A percentile compares a stretch with the other conserved stretches of the same genome.
Conservation (phyloP, 2,113 vertebrate species). For the Nothocercus julius region DNA sequence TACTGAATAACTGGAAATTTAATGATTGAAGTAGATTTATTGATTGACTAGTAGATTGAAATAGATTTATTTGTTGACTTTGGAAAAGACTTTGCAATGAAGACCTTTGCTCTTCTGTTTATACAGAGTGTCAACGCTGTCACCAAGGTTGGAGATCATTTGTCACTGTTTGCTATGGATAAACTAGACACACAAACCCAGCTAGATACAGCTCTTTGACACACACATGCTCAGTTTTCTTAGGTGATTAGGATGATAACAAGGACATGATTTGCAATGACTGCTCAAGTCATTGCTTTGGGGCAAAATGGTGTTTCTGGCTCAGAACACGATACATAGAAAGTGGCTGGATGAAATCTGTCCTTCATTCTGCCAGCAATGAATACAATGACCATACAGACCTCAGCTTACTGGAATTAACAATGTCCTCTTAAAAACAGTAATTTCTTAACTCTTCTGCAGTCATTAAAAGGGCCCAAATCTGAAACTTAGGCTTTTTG, state of each 20-base stretch:
- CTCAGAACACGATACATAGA: not conserved
- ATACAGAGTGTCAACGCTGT: not conserved
- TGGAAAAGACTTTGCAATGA: not conserved
- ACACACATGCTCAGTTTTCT: not conserved
- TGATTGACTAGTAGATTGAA: not conserved
- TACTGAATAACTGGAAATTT: not conserved
- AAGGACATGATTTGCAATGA: not conserved
- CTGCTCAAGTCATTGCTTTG: not conserved
- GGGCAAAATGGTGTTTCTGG: not conserved
- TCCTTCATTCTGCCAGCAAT: not conserved
- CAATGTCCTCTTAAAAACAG: not conserved
- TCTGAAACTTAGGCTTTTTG: not conserved
- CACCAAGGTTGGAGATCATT: not conserved
- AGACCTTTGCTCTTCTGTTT: conserved; percentile 33
- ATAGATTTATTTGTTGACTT: not conserved
- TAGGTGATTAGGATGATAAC: not conserved
- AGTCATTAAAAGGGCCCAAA: not conserved
- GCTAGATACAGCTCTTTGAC: not conserved
- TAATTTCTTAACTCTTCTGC: not conserved
- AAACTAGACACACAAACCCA: not conserved
- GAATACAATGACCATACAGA: not conserved
- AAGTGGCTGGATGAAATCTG: not conserved
- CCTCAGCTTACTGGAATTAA: not conserved
- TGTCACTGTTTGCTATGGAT: not conserved
- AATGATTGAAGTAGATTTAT: not conserved